A percentile compares a stretch with the other conserved stretches of the same genome.
Evolutionary conservation across 2,797 vertebrate species (phyloP).

Genomic region (Lepus townsendii): DNA sequence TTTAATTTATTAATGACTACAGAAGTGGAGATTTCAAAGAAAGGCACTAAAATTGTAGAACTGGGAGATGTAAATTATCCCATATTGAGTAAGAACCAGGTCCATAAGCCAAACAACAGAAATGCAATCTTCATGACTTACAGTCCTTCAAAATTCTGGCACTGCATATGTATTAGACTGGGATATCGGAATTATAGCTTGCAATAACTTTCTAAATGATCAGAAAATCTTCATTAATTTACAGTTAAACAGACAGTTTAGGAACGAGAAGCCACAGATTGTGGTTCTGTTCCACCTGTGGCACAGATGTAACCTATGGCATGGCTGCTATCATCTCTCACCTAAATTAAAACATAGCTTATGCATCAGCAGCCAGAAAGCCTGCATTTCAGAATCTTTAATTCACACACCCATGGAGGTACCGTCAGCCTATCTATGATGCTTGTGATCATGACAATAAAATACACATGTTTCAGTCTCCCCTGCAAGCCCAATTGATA

Average conservation of each 20-base stretch:
- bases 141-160: neutral
- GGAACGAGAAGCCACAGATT: conserved; percentile 10
- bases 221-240: conserved; percentile 35
- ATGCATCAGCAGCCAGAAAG: conserved; percentile 1
- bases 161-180: neutral
- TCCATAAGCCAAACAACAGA: neutral
- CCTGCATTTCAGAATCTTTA: conserved; percentile 44
- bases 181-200: conserved; percentile 30
- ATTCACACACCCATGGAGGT: neutral
- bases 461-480: neutral
- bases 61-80: neutral
- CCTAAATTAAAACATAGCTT: conserved; percentile 11
- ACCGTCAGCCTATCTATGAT: neutral
- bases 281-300: neutral
- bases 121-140: conserved; percentile 14
- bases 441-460: neutral
- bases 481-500: neutral
- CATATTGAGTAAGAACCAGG: conserved; percentile 27
- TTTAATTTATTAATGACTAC: neutral
- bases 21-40: conserved; percentile 11
- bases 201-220: neutral
- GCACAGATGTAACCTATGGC: neutral
- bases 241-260: conserved; percentile 3
- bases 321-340: neutral
- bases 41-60: neutral